Evolutionary conservation across 2,797 vertebrate genomes (phyloP), one percentile per base, ranked within the genome.

Genomic region (Siniperca obscura): DNA sequence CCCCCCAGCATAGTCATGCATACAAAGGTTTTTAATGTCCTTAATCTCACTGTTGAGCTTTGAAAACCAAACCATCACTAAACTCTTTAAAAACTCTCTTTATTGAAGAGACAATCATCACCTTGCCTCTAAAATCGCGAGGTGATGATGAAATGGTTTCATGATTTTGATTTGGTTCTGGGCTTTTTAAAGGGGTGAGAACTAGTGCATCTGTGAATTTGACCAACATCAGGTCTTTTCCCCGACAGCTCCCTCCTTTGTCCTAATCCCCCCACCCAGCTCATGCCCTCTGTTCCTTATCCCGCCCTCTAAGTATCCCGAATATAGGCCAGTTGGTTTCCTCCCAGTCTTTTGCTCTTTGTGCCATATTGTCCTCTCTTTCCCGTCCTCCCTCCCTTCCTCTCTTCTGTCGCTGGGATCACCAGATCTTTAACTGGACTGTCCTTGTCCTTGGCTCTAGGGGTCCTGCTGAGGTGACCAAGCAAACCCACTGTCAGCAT

Each of bases 381-480:
- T 93, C 91, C 93, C 90, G 82, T 91, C 92, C 90, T 93, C 88
- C 90, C 69, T 70, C 75, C 64, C 36, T 57, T 69, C 66, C 46
- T 69, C 50, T 95, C 95, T 95, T 93, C 86, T 65, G 69, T 96
- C 95, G 96, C 91, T 91, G 92, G 95, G 95, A 96, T 97, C 96
- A 96, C 92, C 95, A 95, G 93, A 95, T 96, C 96, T 96, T 79
- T 95, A 96, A 96, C 95, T 95, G 88, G 95, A 85, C 90, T 79
- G 94, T 93, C 89, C 82, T 85, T 89, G 93, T 93, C 94, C 90
- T 93, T 93, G 90, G 78, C 64, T 90, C 56, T 48, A 1, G 78
- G 78, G 70, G 80, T 94, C 91, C 93, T 94, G 92, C 92, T 92
- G 95, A 94, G 95, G 88, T 92, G 89, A 94, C 94, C 91, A 93